Evolutionary conservation across 2,113 vertebrate species (phyloP).

Genomic region (Pelecanus crispus): DNA sequence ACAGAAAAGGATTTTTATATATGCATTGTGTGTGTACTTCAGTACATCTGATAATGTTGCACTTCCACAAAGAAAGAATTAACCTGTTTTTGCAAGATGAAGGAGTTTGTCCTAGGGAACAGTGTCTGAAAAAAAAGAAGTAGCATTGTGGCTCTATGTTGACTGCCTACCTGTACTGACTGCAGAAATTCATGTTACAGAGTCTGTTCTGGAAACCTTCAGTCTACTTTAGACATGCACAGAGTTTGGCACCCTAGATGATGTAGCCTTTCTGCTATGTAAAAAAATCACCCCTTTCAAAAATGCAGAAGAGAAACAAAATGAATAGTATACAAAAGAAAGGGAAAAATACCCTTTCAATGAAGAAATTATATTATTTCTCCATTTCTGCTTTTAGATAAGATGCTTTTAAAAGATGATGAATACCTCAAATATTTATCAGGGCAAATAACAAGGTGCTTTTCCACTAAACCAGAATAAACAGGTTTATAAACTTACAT

Average conservation of each 20-base stretch:
- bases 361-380: not conserved
- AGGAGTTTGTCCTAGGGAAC: not conserved
- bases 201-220: not conserved
- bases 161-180: not conserved
- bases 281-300: not conserved
- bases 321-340: not conserved
- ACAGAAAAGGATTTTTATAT: not conserved
- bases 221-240: not conserved
- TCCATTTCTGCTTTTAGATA: not conserved
- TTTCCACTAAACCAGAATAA: conserved; percentile 20
- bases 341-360: not conserved
- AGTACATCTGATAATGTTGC: not conserved
- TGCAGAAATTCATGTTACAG: not conserved
- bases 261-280: not conserved
- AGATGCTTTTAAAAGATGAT: not conserved
- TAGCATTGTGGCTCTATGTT: accelerated
- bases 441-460: not conserved
- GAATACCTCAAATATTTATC: not conserved
- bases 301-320: not conserved
- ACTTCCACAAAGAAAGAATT: not conserved
- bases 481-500: not conserved
- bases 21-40: not conserved
- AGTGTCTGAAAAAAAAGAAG: not conserved
- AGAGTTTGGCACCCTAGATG: not conserved
- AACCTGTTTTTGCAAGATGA: not conserved